These are phyloP conservation scores for Drosophila truncata DNA, from an alignment of 1,140 invertebrate species.

Conservation along the genomic window DNA sequence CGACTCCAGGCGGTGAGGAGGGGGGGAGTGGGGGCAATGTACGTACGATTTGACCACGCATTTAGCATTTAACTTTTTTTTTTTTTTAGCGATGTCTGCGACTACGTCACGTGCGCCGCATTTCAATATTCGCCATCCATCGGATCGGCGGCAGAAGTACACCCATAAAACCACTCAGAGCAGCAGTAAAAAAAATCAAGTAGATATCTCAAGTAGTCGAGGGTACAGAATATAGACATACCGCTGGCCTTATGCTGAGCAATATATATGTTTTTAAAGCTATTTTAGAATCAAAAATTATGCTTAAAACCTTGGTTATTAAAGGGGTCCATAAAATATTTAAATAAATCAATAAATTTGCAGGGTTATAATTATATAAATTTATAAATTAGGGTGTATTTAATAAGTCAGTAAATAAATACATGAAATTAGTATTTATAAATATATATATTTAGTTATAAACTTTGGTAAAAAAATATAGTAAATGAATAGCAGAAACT, in stretches of 20 bases:
- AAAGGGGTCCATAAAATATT: background rate
- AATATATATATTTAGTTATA: too few relatives aligned
- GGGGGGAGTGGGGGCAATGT: conserved; percentile 35
- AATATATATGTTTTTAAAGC: background rate
- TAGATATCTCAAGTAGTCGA: background rate
- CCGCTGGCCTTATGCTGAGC: background rate
- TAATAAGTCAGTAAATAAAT: too few relatives aligned
- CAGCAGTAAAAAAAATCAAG: conserved; percentile 4
- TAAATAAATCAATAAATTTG: background rate
- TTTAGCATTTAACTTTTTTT: conserved; percentile 18
- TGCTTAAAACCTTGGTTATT: background rate
- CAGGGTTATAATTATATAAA: too few relatives aligned
- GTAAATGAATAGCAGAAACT: too few relatives aligned
- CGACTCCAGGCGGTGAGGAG: background rate
- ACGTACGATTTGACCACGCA: conserved; percentile 40
- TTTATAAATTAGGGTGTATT: too few relatives aligned
- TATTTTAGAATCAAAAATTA: background rate
- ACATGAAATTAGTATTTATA: too few relatives aligned
- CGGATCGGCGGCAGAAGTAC: conserved; percentile 6
- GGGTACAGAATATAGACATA: background rate
- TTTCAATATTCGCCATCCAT: conserved; percentile 53
- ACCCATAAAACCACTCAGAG: conserved; percentile 10
- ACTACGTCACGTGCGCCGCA: conserved; percentile 64
- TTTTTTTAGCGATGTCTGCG: conserved; percentile 36
- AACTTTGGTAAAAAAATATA: too few relatives aligned